Conservation (phyloP, 1,140 invertebrate genomes). For the Zophobas morio region DNA sequence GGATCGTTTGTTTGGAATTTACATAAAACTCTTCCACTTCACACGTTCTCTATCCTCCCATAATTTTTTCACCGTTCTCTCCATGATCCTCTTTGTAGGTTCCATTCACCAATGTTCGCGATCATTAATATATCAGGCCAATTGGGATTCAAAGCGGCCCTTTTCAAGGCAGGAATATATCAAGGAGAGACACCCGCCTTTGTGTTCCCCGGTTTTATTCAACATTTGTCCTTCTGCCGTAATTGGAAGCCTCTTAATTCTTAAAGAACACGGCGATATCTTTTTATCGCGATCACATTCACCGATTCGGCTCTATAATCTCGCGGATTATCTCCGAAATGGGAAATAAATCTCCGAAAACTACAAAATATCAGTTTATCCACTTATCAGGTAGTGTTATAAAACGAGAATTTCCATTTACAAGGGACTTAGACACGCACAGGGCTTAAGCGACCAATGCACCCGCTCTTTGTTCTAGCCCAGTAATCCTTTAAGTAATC, state of each 20-base stretch:
- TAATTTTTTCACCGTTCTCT: neutral
- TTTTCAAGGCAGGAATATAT: constrained; percentile 5
- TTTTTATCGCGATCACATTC: constrained; percentile 4
- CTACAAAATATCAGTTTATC: constrained; percentile 33
- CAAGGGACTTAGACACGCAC: constrained; percentile 34
- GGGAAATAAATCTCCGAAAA: constrained; percentile 29
- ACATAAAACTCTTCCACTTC: constrained; percentile 17
- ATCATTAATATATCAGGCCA: constrained; percentile 11
- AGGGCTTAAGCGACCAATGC: constrained; percentile 7
- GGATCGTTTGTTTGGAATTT: neutral
- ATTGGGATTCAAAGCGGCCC: constrained; percentile 10
- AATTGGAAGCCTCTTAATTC: constrained; percentile 13
- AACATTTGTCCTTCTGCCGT: constrained; percentile 11
- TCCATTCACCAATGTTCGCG: constrained; percentile 1
- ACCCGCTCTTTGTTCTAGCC: constrained; percentile 19
- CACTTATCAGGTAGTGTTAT: constrained; percentile 28
- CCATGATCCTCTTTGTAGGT: constrained; percentile 4
- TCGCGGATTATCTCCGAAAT: constrained; percentile 16
- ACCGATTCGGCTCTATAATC: constrained; percentile 1
- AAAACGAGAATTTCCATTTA: constrained; percentile 35
- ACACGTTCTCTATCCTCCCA: neutral
- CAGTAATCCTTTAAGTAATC: constrained; percentile 5
- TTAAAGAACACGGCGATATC: constrained; percentile 14
- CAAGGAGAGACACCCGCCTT: constrained; percentile 7
- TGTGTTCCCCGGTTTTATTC: constrained; percentile 4